Evolutionary conservation across 2,113 vertebrate species (phyloP), one percentile per base, ranked within the genome.

Genomic region (Ceyx melanurus): DNA sequence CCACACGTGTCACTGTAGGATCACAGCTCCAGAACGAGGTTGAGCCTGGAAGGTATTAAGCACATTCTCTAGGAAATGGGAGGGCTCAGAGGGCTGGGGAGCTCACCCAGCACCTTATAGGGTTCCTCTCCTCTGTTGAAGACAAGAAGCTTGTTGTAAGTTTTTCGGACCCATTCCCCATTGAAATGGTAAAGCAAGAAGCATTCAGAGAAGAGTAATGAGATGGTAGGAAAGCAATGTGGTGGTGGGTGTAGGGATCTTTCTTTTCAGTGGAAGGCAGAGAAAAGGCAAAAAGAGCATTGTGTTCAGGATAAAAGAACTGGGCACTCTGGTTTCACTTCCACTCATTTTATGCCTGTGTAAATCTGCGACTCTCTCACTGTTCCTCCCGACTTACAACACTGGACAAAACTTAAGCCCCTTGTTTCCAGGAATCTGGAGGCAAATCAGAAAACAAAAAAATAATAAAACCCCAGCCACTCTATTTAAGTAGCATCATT

Each of bases 171-270:
- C 58, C 8, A 0, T 73, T 93, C 86, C 40, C 58, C 62, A 81
- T 90, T 94, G 86, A 94, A 93, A 96, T 79, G 88, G 40, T 68
- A 90, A 91, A 96, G 93, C 70, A 68, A 88, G 73, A 92, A 93
- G 73, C 86, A 88, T 94, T 93, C 76, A 94, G 76, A 74, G 72
- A 81, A 80, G 93, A 96, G 80, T 88, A 95, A 96, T 96, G 92
- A 95, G 88, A 90, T 96, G 88, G 80, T 90, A 86, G 83, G 82
- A 95, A 96, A 95, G 79, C 89, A 94, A 71, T 89, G 94, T 83
- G 73, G 43, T 91, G 78, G 89, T 90, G 94, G 91, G 79, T 76
- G 79, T 80, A 95, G 67, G 64, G 87, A 89, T 90, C 82, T 85
- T 92, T 93, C 84, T 86, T 95, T 94, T 94, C 78, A 71, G 65